Base-by-base conservation (phyloP, 2,797 vertebrate genomes). In the Ambastaia sidthimunki region DNA sequence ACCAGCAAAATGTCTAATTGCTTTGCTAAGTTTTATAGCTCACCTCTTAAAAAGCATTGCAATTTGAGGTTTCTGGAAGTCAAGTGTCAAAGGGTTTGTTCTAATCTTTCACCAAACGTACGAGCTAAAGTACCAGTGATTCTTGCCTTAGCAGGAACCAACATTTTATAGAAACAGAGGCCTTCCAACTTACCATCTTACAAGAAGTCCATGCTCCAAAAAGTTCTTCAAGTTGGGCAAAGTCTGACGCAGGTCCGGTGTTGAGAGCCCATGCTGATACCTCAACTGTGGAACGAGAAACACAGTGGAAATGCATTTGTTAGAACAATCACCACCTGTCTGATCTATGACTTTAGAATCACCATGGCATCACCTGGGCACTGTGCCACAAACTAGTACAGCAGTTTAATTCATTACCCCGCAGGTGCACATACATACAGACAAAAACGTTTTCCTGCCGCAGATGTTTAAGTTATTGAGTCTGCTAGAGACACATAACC, bases 201-300 rank as follows among this genome's bases (percentile, higher is more conserved):
- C 96, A 93, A 98, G 93, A 31, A 99, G 93, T 65, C 97, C 97
- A 9, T 98, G 96, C 76, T 99, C 98, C 92, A 99, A 92, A 87
- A 99, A 99, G 92, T 95, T 96, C 93, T 98, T 98, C 91, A 99
- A 92, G 91, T 99, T 99, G 70, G 97, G 97, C 82, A 99, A 94
- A n/a, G 97, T 99, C 89, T 98, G 97, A 82, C 97, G 94, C 88
- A 99, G 92, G 86, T 99, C 97, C 52, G 98, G 96, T 80, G 98
- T 99, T 87, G 96, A 96, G 86, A 99, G 89, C 57, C 97, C 95
- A 68, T 98, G 97, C 83, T 98, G 97, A 86, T 99, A 99, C 87
- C 98, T 95, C 89, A 99, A 93, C 98, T 99, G 91, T 19, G 48
- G 18, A 75, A 34, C 6, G 13, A 81, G 15, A 83, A 67, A 52